Evolutionary conservation across 1,140 invertebrate genomes (phyloP), one percentile per base, ranked within the genome.

Genomic region (Philopotamus ludificatus): DNA sequence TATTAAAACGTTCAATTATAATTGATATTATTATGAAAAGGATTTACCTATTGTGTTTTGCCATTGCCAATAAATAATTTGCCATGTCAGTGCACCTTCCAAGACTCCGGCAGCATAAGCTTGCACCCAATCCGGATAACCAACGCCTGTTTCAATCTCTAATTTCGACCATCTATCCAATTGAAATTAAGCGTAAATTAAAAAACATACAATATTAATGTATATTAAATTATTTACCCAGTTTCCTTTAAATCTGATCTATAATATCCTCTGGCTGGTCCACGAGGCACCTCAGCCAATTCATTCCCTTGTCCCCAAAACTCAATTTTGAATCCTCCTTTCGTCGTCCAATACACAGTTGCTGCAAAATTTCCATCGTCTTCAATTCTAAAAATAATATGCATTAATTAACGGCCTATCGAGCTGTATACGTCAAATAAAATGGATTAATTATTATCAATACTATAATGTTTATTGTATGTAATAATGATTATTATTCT

Each of bases 61-160:
- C 83, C 91, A 90, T 74, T 92, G 89, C 71, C 87, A 85, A 73
- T 89, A 85, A 55, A 95, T 94, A 22, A 93, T 79, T 68, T 89
- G 86, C 84, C 88, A 89, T 2, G 91, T 92, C 0, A 93, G 74
- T 23, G 86, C 87, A 0, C 93, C 93, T 78, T 96, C 94, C 0
- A 92, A 80, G n/a, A 93, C 81, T 7, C 94, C 94, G n/a, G 93
- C 93, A 1, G 90, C 89, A 74, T 89, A 94, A 0, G 92, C 92
- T 79, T 96, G 94, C 4, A 90, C 82, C 66, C 84, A 82, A 74
- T 92, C 89, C 2, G 87, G 84, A 75, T 87, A 90, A 1, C 82
- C 80, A 41, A 79, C 74, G 65, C 90, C 85, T 3, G 90, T 90
- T 77, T 91, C 87, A 51, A 93, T 84, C 81, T 93, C 90, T 12